phyloP scores from a whole-genome alignment of 1,140 invertebrate genomes.

The Drosophila littoralis region DNA sequence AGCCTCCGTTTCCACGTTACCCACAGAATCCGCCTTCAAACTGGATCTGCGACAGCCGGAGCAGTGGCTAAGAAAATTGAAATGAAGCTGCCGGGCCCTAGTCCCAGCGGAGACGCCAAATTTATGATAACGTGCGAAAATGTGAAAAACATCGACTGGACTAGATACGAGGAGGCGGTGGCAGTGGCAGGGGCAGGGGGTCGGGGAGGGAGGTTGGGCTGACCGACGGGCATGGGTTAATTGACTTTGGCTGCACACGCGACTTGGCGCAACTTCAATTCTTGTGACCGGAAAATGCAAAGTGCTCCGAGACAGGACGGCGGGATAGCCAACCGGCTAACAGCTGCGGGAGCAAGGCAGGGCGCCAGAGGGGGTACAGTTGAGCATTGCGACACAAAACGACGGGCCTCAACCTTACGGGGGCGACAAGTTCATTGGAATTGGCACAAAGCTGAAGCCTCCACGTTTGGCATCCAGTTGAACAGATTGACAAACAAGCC shows the following conservation, averaged over 20 bases:
- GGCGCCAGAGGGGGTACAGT: background rate
- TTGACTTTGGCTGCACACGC: slow-evolving; percentile 58
- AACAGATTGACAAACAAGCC: slow-evolving; percentile 82
- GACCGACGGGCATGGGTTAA: slow-evolving; percentile 49
- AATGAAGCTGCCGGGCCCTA: slow-evolving; percentile 52
- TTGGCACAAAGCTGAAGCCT: slow-evolving; percentile 62
- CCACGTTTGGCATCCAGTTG: slow-evolving; percentile 49
- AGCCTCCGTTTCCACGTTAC: slow-evolving; percentile 21
- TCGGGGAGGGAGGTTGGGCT: background rate
- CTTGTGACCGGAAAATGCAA: slow-evolving; percentile 46
- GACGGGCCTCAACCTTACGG: slow-evolving; percentile 15
- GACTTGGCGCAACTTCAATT: slow-evolving; percentile 51
- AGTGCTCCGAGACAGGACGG: slow-evolving; percentile 26
- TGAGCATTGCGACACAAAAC: slow-evolving; percentile 21
- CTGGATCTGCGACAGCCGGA: slow-evolving; percentile 23
- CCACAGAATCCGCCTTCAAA: slow-evolving; percentile 21
- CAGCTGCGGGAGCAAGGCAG: too few species aligned
- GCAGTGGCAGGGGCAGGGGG: background rate
- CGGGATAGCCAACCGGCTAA: background rate
- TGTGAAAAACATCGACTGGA: slow-evolving; percentile 36
- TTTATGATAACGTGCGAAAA: slow-evolving; percentile 66
- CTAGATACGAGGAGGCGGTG: background rate
- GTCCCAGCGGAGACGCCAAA: slow-evolving; percentile 50
- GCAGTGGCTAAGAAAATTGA: slow-evolving; percentile 68
- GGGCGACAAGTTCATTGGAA: slow-evolving; percentile 64